Conservation (phyloP, 2,113 vertebrate species). For the Anthoscopus minutus region DNA sequence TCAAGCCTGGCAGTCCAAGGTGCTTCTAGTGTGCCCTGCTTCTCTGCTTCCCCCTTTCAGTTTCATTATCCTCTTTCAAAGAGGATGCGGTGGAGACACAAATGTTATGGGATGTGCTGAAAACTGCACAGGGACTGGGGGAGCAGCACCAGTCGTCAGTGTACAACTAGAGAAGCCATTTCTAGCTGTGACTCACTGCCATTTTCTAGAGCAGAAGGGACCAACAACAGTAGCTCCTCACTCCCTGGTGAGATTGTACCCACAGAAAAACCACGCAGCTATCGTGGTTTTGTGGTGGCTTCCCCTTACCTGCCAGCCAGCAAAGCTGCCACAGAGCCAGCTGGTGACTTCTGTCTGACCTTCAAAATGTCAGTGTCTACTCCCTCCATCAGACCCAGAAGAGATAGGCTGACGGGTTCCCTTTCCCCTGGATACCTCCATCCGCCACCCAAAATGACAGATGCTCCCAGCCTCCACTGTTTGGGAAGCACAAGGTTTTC, state of each 20-base stretch:
- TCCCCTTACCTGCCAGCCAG: background rate
- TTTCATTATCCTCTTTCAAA: slow-evolving; percentile 27
- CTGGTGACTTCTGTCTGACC: background rate
- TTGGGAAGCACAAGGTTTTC: background rate
- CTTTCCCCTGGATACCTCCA: background rate
- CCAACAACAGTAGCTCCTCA: background rate
- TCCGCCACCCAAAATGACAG: background rate
- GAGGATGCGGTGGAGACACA: background rate
- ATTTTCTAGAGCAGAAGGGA: background rate
- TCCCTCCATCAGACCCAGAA: background rate
- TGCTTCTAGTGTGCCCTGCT: background rate
- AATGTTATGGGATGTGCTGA: background rate
- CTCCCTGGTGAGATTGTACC: background rate
- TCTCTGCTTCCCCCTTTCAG: slow-evolving; percentile 2
- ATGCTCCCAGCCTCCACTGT: background rate
- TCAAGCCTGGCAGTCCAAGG: background rate
- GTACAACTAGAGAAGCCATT: background rate
- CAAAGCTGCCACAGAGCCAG: background rate
- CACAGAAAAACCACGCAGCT: background rate
- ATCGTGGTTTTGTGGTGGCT: background rate
- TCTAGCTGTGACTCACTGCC: background rate
- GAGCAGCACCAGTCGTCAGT: rapidly evolving
- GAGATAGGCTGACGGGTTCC: background rate
- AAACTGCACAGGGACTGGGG: background rate
- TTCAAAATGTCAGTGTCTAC: background rate